A percentile compares a stretch with the other conserved stretches of the same genome.
These are phyloP conservation scores for Bursaphelenchus okinawaensis DNA, from an alignment of 2,888 invertebrate species.

Conservation along the genomic window DNA sequence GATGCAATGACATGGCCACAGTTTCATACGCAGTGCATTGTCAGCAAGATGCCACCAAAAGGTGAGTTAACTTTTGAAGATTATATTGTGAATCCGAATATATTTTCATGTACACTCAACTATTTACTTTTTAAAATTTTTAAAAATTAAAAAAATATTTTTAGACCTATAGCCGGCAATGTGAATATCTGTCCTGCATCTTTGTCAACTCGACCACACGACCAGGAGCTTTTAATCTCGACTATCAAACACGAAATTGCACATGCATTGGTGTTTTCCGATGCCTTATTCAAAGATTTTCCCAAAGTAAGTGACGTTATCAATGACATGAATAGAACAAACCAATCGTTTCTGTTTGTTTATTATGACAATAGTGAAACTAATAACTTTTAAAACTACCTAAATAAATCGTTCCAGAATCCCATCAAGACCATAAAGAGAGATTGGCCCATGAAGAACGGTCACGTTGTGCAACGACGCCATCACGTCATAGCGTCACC, in stretches of 20 bases:
- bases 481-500: slow-evolving; percentile 82
- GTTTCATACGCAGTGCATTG: slow-evolving; percentile 93
- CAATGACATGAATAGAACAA: no score
- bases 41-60: slow-evolving; percentile 87
- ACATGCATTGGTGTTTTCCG: slow-evolving; percentile 93
- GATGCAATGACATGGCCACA: slow-evolving; percentile 86
- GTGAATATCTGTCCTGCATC: slow-evolving; percentile 94
- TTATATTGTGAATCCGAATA: background rate
- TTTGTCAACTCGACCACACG: slow-evolving; percentile 82
- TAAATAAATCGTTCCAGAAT: slow-evolving; percentile 29
- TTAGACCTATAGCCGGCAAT: slow-evolving; percentile 85
- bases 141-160: slow-evolving; percentile 11
- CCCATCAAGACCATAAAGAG: slow-evolving; percentile 36
- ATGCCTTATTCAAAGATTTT: slow-evolving; percentile 68
- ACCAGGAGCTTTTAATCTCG: slow-evolving; percentile 76
- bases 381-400: background rate
- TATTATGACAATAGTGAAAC: background rate
- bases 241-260: slow-evolving; percentile 97
- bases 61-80: slow-evolving; percentile 56
- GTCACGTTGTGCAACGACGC: slow-evolving; percentile 5
- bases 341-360: background rate
- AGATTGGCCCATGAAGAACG: slow-evolving; percentile 11
- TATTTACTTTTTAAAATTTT: slow-evolving; percentile 2
- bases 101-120: no score
- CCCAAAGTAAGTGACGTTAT: slow-evolving; percentile 6